A percentile compares a stretch with the other conserved stretches of the same genome.
phyloP scores from a whole-genome alignment of 2,888 invertebrate genomes.

The Trichopoda pennipes region DNA sequence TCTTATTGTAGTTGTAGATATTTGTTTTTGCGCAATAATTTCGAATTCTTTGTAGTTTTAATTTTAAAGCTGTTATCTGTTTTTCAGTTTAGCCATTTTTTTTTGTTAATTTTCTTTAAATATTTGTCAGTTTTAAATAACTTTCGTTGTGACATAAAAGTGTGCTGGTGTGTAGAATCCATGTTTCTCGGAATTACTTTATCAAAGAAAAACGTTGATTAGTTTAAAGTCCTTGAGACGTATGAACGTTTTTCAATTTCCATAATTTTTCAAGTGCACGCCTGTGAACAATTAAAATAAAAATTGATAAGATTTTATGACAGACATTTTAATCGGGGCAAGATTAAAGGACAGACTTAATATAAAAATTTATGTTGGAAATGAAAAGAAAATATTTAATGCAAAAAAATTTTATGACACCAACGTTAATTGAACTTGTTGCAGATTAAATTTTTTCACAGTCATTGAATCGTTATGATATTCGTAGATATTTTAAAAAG shows the following conservation, averaged over 20 bases:
- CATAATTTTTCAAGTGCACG: constrained; percentile 47
- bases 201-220: constrained; percentile 34
- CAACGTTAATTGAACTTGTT: too few relatives aligned
- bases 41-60: not conserved
- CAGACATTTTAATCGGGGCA: too few relatives aligned
- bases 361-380: too few relatives aligned
- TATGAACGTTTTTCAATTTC: constrained; percentile 47
- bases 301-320: not conserved
- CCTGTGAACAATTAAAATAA: constrained; percentile 11
- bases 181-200: constrained; percentile 1
- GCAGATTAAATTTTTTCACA: too few relatives aligned
- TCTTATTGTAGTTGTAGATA: not conserved
- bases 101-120: constrained; percentile 5
- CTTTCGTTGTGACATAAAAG: not conserved
- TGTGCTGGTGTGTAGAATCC: constrained; percentile 1
- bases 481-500: too few relatives aligned
- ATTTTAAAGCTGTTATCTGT: not conserved
- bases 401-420: too few relatives aligned
- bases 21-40: not conserved
- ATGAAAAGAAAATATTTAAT: too few relatives aligned
- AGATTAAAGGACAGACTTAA: too few relatives aligned
- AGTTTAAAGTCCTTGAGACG: constrained; percentile 40
- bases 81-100: constrained; percentile 8
- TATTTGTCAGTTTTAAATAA: constrained; percentile 12
- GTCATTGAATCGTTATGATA: too few relatives aligned